Evolutionary conservation across 2,888 invertebrate species (phyloP).

Genomic region (Euplagia quadripunctaria): DNA sequence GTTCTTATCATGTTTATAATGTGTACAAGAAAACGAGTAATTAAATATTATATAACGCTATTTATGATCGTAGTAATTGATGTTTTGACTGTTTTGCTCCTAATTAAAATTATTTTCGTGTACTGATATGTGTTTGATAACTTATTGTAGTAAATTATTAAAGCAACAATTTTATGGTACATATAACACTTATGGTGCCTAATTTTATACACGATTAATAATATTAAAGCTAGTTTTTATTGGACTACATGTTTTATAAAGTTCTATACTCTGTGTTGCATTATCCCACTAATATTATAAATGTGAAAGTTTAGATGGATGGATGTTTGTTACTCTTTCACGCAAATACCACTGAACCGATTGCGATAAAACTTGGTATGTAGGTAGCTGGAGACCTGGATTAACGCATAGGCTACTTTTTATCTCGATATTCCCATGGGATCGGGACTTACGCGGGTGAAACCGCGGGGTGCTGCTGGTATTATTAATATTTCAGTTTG

Average conservation of each 20-base stretch:
- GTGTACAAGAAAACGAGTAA: constrained; percentile 57
- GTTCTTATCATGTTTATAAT: constrained; percentile 74
- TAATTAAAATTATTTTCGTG: not conserved
- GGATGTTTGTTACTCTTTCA: too few relatives aligned
- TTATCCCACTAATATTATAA: too few relatives aligned
- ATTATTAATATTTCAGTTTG: too few relatives aligned
- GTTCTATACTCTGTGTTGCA: too few relatives aligned
- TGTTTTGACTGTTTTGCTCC: constrained; percentile 4
- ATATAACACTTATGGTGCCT: not conserved
- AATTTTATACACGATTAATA: not conserved
- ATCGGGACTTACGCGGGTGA: too few relatives aligned
- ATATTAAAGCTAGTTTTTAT: not conserved
- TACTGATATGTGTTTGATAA: constrained; percentile 1
- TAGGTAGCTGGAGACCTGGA: too few relatives aligned
- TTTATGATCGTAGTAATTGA: not conserved
- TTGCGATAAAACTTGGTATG: too few relatives aligned
- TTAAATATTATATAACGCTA: constrained; percentile 15
- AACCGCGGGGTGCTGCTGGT: too few relatives aligned
- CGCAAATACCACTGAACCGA: too few relatives aligned
- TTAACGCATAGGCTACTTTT: too few relatives aligned
- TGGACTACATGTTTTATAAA: not conserved
- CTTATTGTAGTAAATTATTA: not conserved
- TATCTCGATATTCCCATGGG: too few relatives aligned
- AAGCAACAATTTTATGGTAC: not conserved
- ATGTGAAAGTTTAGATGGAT: too few relatives aligned